Conservation (phyloP, 2,113 vertebrate genomes). For the Gobius niger region DNA sequence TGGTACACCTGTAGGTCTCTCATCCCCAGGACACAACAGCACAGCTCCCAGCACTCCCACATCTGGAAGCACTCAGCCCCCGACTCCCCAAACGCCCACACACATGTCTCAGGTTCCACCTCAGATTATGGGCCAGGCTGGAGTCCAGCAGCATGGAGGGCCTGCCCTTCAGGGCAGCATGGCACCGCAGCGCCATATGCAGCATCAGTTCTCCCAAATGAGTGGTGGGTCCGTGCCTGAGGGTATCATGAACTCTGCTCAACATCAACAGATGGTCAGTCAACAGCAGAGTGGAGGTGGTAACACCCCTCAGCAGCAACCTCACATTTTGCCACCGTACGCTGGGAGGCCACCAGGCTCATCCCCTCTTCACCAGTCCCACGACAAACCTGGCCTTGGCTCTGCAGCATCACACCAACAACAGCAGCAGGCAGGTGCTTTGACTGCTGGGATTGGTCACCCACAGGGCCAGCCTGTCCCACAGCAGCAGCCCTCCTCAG, state of each 20-base stretch:
- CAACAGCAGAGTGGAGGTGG: slow-evolving; percentile 66
- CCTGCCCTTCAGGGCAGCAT: slow-evolving; percentile 66
- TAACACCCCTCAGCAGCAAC: slow-evolving; percentile 77
- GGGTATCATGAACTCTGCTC: slow-evolving; percentile 78
- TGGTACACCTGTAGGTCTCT: slow-evolving; percentile 78
- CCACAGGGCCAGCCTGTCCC: slow-evolving; percentile 56
- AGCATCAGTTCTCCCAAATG: slow-evolving; percentile 85
- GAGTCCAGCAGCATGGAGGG: slow-evolving; percentile 53
- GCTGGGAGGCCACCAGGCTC: slow-evolving; percentile 83
- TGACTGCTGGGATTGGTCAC: slow-evolving; percentile 75
- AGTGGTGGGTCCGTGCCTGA: slow-evolving; percentile 69
- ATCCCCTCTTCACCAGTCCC: slow-evolving; percentile 87
- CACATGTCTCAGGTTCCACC: slow-evolving; percentile 61
- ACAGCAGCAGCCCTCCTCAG: slow-evolving; percentile 78
- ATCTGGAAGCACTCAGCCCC: slow-evolving; percentile 87
- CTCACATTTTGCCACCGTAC: slow-evolving; percentile 80
- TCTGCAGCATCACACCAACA: slow-evolving; percentile 84
- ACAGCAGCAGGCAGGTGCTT: slow-evolving; percentile 80
- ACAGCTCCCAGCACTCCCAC: slow-evolving; percentile 87
- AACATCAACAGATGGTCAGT: slow-evolving; percentile 71
- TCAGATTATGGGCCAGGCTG: slow-evolving; percentile 64
- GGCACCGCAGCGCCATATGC: slow-evolving; percentile 83
- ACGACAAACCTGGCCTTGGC: slow-evolving; percentile 89
- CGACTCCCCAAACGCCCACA: slow-evolving; percentile 87
- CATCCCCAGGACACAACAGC: slow-evolving; percentile 81